Evolutionary conservation across 1,140 invertebrate genomes (phyloP).

Genomic region (Diachasmimorpha longicaudata): DNA sequence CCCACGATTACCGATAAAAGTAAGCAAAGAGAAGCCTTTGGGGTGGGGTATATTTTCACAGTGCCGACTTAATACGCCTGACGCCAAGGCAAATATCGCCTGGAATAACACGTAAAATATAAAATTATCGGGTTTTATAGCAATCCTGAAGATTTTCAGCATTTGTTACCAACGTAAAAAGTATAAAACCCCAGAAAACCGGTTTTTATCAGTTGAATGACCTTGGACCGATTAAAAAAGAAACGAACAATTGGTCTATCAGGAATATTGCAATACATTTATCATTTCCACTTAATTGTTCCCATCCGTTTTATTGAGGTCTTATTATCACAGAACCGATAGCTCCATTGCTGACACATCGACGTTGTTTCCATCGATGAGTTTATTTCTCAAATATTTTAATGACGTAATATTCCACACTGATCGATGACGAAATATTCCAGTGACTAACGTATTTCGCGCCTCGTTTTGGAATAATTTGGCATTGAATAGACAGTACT

Average conservation of each 20-base stretch:
- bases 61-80: background rate
- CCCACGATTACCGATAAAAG: background rate
- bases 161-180: background rate
- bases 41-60: slow-evolving; percentile 7
- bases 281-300: background rate
- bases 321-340: background rate
- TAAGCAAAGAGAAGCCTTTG: background rate
- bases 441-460: background rate
- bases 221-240: too few relatives aligned
- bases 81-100: slow-evolving; percentile 16
- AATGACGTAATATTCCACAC: slow-evolving; percentile 7
- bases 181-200: background rate
- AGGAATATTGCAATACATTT: too few relatives aligned
- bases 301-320: background rate
- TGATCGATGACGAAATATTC: slow-evolving; percentile 6
- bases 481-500: background rate
- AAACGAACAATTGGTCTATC: too few relatives aligned
- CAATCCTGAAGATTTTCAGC: background rate
- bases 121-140: background rate
- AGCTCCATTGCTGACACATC: background rate
- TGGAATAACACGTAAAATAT: slow-evolving; percentile 13
- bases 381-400: background rate
- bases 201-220: too few relatives aligned
- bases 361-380: slow-evolving; percentile 3
- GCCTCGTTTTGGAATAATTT: slow-evolving; percentile 17